Percentiles rank a stretch among this genome's conserved stretches.
phyloP scores from a whole-genome alignment of 1,140 invertebrate genomes.

The Brachionus koreanus region DNA sequence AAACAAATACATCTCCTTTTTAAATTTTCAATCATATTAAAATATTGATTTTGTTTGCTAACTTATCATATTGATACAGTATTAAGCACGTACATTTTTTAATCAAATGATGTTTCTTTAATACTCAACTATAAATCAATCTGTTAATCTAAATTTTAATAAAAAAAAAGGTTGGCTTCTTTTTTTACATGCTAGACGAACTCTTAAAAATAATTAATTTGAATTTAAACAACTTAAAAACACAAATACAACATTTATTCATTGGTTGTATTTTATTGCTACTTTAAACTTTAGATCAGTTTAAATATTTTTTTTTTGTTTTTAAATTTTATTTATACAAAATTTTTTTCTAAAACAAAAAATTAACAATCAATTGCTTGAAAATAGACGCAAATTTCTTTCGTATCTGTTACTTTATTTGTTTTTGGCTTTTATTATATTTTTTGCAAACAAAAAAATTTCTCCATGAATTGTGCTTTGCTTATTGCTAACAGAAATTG shows the following conservation, averaged over 20 bases:
- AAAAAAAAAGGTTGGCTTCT: no score
- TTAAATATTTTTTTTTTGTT: no score
- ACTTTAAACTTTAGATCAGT: no score
- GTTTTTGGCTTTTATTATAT: background rate
- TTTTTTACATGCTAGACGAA: no score
- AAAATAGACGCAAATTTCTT: background rate
- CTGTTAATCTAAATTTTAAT: no score
- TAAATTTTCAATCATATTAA: background rate
- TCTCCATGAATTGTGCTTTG: background rate
- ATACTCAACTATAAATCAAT: background rate
- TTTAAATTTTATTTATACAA: no score
- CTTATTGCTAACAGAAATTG: background rate
- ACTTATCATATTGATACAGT: background rate
- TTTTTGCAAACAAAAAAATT: background rate
- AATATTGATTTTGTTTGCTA: background rate
- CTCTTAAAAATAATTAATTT: no score
- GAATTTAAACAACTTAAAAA: no score
- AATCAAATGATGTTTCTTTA: background rate
- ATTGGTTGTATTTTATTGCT: no score
- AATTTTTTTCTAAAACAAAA: no score
- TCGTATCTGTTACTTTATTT: background rate
- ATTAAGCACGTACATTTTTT: background rate
- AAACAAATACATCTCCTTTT: background rate
- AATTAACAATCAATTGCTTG: no score
- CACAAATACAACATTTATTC: no score